Percentiles rank a stretch among this genome's conserved stretches.
Conservation (phyloP, 2,113 vertebrate species). For the Nipponia nippon region DNA sequence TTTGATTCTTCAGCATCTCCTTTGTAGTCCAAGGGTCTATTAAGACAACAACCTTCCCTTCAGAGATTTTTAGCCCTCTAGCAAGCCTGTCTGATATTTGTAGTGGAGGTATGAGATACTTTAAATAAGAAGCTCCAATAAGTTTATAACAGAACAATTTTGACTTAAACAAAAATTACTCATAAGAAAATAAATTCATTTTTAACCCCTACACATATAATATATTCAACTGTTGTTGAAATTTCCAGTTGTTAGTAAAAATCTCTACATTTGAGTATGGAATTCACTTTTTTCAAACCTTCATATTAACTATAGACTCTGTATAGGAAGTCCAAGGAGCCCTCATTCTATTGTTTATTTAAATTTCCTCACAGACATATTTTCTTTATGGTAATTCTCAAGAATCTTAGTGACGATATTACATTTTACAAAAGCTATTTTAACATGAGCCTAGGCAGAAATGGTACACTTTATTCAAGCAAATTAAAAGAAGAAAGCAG, state of each 20-base stretch:
- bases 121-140: slow-evolving; percentile 23
- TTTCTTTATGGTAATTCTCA: neutral
- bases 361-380: neutral
- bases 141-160: neutral
- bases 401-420: neutral
- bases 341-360: neutral
- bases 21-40: neutral
- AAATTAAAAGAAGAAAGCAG: neutral
- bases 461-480: neutral
- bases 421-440: neutral
- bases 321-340: neutral
- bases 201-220: neutral
- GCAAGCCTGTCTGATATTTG: slow-evolving; percentile 38
- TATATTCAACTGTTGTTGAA: neutral
- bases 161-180: neutral
- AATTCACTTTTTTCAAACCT: neutral
- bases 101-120: slow-evolving; percentile 11
- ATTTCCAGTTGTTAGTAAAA: neutral
- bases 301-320: neutral
- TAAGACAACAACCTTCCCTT: neutral
- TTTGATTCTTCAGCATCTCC: neutral
- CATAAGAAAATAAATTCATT: neutral
- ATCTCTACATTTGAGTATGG: neutral
- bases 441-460: neutral
- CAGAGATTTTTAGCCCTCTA: slow-evolving; percentile 25